A percentile compares a stretch with the other conserved stretches of the same genome.
Conservation (phyloP, 2,888 invertebrate species). For the Lycia hirtaria region DNA sequence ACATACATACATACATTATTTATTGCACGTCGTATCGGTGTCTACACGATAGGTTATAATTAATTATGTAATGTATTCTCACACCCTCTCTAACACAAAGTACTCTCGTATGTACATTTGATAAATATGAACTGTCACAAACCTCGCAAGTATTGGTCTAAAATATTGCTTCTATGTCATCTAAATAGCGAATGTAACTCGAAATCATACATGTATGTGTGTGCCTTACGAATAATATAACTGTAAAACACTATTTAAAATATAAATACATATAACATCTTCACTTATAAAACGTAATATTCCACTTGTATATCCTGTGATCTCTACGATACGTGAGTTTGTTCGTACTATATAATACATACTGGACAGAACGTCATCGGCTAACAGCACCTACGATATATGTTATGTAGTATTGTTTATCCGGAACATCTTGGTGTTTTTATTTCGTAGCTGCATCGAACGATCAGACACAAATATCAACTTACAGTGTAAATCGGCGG, state of each 20-base stretch:
- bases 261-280: slow-evolving; percentile 61
- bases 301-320: slow-evolving; percentile 42
- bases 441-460: slow-evolving; percentile 74
- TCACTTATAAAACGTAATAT: slow-evolving; percentile 58
- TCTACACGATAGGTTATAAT: slow-evolving; percentile 50
- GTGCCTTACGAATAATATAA: slow-evolving; percentile 65
- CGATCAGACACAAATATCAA: slow-evolving; percentile 78
- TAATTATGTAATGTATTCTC: slow-evolving; percentile 44
- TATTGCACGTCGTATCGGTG: slow-evolving; percentile 50
- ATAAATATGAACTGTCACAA: slow-evolving; percentile 37
- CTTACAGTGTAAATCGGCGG: slow-evolving; percentile 69
- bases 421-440: slow-evolving; percentile 75
- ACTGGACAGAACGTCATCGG: slow-evolving; percentile 78
- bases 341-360: slow-evolving; percentile 51
- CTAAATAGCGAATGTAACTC: slow-evolving; percentile 68
- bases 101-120: slow-evolving; percentile 46
- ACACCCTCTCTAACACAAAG: slow-evolving; percentile 53
- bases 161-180: slow-evolving; percentile 63
- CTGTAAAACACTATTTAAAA: slow-evolving; percentile 73
- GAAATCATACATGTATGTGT: slow-evolving; percentile 58
- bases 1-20: slow-evolving; percentile 47
- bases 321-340: slow-evolving; percentile 61
- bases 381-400: slow-evolving; percentile 70
- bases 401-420: slow-evolving; percentile 60
- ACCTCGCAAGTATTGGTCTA: slow-evolving; percentile 38